A percentile compares a stretch with the other conserved stretches of the same genome.
Evolutionary conservation across 2,113 vertebrate genomes (phyloP).

Genomic region (Hippoglossus stenolepis): DNA sequence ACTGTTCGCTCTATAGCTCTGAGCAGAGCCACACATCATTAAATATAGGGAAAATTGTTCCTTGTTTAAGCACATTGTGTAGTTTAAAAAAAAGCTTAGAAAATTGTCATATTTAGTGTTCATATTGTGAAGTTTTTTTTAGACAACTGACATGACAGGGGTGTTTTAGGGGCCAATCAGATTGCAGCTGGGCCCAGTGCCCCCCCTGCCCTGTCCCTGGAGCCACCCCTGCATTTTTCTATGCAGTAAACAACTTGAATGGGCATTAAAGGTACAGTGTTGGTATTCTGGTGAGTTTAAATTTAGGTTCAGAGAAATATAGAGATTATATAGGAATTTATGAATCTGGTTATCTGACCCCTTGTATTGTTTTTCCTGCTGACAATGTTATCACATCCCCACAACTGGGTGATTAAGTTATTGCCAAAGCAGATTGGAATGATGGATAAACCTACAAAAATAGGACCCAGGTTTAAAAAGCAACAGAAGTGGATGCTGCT

Average conservation of each 20-base stretch:
- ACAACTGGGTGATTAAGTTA: neutral
- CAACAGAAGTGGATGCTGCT: constrained; percentile 16
- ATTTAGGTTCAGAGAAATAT: neutral
- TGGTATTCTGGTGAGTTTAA: neutral
- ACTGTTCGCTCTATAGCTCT: too few species aligned
- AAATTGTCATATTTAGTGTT: too few species aligned
- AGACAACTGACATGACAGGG: too few species aligned
- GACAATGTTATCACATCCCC: neutral
- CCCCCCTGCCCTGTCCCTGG: too few species aligned
- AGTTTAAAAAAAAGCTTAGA: too few species aligned
- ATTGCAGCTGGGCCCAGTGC: too few species aligned
- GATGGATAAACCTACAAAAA: constrained; percentile 16
- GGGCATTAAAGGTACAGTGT: neutral
- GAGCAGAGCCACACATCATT: too few species aligned
- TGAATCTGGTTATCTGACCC: neutral
- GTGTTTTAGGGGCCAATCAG: too few species aligned
- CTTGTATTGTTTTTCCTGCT: neutral
- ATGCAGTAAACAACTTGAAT: neutral
- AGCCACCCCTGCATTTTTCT: too few species aligned
- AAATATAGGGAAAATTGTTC: too few species aligned
- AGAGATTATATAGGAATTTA: neutral
- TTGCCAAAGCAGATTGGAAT: neutral
- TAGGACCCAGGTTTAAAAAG: constrained; percentile 1
- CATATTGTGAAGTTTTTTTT: too few species aligned
- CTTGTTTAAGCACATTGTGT: too few species aligned